Evolutionary conservation across 2,797 vertebrate species (phyloP).

Genomic region (Hydrophis major): DNA sequence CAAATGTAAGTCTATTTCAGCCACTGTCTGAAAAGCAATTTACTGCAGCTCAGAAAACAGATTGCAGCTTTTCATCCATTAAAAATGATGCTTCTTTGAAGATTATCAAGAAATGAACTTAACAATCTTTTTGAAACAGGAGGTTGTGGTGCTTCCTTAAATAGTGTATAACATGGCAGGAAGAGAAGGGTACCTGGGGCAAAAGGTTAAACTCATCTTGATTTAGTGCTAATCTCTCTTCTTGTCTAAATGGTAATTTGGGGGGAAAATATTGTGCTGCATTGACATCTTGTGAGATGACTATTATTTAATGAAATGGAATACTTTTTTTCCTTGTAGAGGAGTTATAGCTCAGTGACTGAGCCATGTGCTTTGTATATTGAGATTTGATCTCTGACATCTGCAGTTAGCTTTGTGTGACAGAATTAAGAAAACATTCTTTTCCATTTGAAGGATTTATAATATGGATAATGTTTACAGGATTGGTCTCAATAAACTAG

Average conservation of each 20-base stretch:
- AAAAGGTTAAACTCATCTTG: background rate
- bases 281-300: background rate
- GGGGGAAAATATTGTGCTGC: background rate
- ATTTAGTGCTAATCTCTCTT: slow-evolving; percentile 7
- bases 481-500: background rate
- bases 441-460: background rate
- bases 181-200: background rate
- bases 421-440: background rate
- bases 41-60: slow-evolving; percentile 16
- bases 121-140: background rate
- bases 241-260: slow-evolving; percentile 21
- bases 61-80: slow-evolving; percentile 3
- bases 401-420: background rate
- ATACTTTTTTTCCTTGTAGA: background rate
- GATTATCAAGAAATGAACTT: slow-evolving; percentile 27
- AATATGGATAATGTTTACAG: background rate
- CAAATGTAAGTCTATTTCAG: slow-evolving; percentile 10
- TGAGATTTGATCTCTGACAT: background rate
- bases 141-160: slow-evolving; percentile 18
- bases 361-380: background rate
- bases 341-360: background rate
- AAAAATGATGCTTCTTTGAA: slow-evolving; percentile 15
- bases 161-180: background rate
- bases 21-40: slow-evolving; percentile 31
- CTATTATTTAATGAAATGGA: background rate